Percentiles rank a stretch among this genome's conserved stretches.
These are phyloP conservation scores for Nothocercus julius DNA, from an alignment of 2,113 vertebrate species.

Conservation along the genomic window DNA sequence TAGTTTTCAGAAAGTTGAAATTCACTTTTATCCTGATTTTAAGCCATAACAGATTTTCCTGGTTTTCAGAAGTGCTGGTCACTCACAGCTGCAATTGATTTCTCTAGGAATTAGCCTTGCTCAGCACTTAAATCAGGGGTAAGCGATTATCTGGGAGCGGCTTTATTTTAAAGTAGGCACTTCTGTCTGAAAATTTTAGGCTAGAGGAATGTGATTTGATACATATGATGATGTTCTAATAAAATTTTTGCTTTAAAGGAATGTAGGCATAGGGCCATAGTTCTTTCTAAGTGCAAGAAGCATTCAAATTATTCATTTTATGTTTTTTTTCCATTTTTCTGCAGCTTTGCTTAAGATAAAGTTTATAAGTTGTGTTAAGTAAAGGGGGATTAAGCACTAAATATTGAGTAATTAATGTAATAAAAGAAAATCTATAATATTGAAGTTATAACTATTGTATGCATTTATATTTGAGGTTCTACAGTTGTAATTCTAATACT, in stretches of 20 bases:
- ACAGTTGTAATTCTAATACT: not conserved
- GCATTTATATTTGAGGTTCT: not conserved
- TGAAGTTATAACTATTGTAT: not conserved
- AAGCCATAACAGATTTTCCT: not conserved
- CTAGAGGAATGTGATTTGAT: not conserved
- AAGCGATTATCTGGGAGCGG: not conserved
- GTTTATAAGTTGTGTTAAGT: not conserved
- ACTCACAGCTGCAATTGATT: slow-evolving; percentile 28
- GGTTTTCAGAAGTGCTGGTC: slow-evolving; percentile 3
- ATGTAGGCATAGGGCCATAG: not conserved
- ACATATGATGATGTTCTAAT: not conserved
- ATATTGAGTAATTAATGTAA: not conserved
- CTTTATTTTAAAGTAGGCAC: not conserved
- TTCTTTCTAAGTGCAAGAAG: not conserved
- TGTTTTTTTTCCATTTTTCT: not conserved
- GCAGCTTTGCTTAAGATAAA: not conserved
- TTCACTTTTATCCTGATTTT: not conserved
- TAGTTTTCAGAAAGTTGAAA: not conserved
- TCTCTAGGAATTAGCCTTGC: slow-evolving; percentile 30
- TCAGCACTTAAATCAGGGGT: slow-evolving; percentile 6
- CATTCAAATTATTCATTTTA: not conserved
- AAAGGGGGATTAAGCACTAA: not conserved
- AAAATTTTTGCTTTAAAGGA: not conserved
- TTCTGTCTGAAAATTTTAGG: slow-evolving; percentile 4
- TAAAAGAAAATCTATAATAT: not conserved